Base-by-base conservation (phyloP, 2,797 vertebrate genomes). In the Microctenopoma steveboyesi region DNA sequence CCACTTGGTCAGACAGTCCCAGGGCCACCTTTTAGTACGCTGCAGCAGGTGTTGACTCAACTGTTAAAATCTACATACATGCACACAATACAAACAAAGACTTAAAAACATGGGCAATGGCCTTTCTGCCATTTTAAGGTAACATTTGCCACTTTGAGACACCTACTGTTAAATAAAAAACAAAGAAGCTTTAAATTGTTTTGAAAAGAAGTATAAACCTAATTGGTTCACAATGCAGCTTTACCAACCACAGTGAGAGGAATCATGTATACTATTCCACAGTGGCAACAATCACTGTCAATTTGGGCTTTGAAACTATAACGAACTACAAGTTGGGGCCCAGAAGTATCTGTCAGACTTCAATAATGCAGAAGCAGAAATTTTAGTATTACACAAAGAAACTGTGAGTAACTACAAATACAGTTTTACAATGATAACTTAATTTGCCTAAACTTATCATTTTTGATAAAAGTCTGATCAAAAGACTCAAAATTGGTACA, bases 401-500 rank as follows among this genome's bases (percentile, higher is more conserved):
- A 35, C 1, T 2, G 7, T 9, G 33, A 35, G 33, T 35, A 35
- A 35, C 7, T 35, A 35, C 7, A 35, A 35, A 35, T 35, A 8
- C 33, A 8, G 33, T 35, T 9, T 35, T 35, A 1, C 1, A 35
- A 35, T 35, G 7, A 35, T 35, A 2, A 8, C 9, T 35, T 35
- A 1, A 35, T 35, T 35, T 35, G 30, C 28, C 28, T 30, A 30
- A 4, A 30, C 28, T 30, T 30, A 30, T 22, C 22, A 22, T 22
- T 22, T 22, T 22, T 57, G 51, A 72, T 71, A 55, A 66, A 73
- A 77, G 40, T 68, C 60, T 48, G 50, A 53, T 66, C 68, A 76
- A 77, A 83, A 25, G 49, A 58, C 42, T 78, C 55, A 76, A 47
- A 82, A 76, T 64, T 59, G 83, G 85, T 78, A 70, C 60, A 60